These are phyloP conservation scores for Dynastes tityus DNA, from an alignment of 2,888 invertebrate species.

Conservation along the genomic window DNA sequence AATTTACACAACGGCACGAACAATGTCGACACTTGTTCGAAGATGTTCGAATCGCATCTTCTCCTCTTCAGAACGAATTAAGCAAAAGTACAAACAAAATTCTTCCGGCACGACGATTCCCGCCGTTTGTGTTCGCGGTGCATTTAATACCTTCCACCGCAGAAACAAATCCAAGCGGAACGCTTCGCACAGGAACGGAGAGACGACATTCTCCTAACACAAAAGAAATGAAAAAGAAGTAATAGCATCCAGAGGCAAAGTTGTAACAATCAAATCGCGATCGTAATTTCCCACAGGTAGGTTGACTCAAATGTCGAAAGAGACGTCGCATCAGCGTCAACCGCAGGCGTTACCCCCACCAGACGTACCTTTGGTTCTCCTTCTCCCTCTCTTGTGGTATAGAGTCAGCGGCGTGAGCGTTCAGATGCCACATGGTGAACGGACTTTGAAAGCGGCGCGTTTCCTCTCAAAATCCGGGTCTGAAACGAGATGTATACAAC, in stretches of 20 bases:
- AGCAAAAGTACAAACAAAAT: constrained; percentile 43
- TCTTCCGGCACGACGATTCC: constrained; percentile 42
- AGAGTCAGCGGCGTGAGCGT: constrained; percentile 52
- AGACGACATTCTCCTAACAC: constrained; percentile 43
- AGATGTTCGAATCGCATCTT: background rate
- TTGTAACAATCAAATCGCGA: constrained; percentile 61
- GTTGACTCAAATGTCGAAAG: constrained; percentile 64
- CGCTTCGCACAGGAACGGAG: constrained; percentile 41
- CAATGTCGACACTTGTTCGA: constrained; percentile 1
- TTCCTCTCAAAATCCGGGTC: constrained; percentile 21
- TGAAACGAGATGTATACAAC: constrained; percentile 24
- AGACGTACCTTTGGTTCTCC: constrained; percentile 52
- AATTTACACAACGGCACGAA: too few species aligned
- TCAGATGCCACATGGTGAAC: constrained; percentile 53
- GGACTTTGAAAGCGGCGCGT: constrained; percentile 38
- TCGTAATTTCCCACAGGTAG: constrained; percentile 66
- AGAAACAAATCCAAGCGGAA: constrained; percentile 47
- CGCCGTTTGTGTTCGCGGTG: constrained; percentile 42
- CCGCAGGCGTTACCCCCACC: constrained; percentile 62
- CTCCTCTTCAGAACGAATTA: constrained; percentile 26
- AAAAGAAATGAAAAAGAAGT: constrained; percentile 47
- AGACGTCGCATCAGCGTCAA: constrained; percentile 64
- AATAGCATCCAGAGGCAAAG: constrained; percentile 52
- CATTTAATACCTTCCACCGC: constrained; percentile 37
- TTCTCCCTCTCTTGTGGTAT: constrained; percentile 59